phyloP scores from a whole-genome alignment of 2,113 vertebrate genomes.

The Phrynosoma blainvillii region DNA sequence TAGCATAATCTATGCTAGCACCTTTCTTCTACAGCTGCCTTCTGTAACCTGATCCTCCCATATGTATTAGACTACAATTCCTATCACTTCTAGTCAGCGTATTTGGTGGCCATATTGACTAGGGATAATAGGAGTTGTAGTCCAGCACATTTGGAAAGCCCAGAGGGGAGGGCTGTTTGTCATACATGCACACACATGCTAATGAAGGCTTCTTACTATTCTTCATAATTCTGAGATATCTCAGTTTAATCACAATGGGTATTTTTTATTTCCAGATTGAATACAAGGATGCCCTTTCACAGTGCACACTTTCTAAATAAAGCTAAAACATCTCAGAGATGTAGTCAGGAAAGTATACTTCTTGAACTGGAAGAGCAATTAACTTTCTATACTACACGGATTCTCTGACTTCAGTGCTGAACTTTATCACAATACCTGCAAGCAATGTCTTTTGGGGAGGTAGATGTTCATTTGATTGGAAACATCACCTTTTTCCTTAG shows the following conservation, averaged over 20 bases:
- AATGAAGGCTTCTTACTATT: background rate
- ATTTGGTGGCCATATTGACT: background rate
- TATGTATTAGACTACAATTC: background rate
- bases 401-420: background rate
- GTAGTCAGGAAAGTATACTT: background rate
- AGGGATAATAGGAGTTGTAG: background rate
- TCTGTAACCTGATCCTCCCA: background rate
- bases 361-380: slow-evolving; percentile 3
- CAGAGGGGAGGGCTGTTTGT: background rate
- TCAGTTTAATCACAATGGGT: background rate
- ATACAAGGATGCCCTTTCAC: too few relatives aligned
- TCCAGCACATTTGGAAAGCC: background rate
- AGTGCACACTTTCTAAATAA: background rate
- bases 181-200: background rate
- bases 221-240: background rate
- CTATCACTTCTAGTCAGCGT: background rate
- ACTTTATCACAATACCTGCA: background rate
- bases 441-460: background rate
- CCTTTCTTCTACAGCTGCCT: background rate
- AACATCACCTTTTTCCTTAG: background rate
- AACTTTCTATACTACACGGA: background rate
- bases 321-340: background rate
- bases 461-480: background rate
- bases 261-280: background rate
- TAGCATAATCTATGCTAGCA: background rate